phyloP scores from a whole-genome alignment of 2,113 vertebrate genomes.

The Callopanchax toddi region DNA sequence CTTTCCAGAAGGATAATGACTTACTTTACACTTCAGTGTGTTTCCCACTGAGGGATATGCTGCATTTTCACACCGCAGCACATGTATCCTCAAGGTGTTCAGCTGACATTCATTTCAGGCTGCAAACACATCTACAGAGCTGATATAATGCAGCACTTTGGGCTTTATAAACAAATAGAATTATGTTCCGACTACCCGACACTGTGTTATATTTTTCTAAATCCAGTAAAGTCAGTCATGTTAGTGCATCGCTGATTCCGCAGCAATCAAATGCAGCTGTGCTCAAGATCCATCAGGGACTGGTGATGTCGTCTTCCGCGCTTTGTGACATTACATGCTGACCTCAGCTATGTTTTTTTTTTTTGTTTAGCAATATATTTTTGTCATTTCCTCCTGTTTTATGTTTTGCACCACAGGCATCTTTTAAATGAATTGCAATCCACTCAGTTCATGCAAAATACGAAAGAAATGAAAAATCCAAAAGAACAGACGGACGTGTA shows the following conservation, averaged over 20 bases:
- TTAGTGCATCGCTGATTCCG: slow-evolving; percentile 43
- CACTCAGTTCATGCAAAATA: background rate
- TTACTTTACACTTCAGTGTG: slow-evolving; percentile 29
- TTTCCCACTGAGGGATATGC: slow-evolving; percentile 16
- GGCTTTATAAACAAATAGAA: background rate
- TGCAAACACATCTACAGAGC: slow-evolving; percentile 8
- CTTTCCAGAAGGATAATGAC: slow-evolving; percentile 28
- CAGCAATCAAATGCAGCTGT: slow-evolving; percentile 55
- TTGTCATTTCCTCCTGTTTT: background rate
- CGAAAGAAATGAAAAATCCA: background rate
- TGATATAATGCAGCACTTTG: background rate
- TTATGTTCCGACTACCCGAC: background rate
- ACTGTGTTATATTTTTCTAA: background rate
- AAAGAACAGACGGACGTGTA: no score
- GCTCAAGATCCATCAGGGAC: slow-evolving; percentile 53
- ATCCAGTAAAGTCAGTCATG: slow-evolving; percentile 19
- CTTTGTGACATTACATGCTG: slow-evolving; percentile 34
- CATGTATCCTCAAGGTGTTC: background rate
- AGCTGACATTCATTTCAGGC: slow-evolving; percentile 7
- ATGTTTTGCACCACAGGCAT: background rate
- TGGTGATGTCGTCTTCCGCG: slow-evolving; percentile 19
- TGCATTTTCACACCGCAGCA: slow-evolving; percentile 7
- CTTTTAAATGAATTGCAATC: background rate
- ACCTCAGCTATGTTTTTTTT: slow-evolving; percentile 41
- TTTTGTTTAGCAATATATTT: background rate